A percentile compares a stretch with the other conserved stretches of the same genome.
phyloP scores from a whole-genome alignment of 1,140 invertebrate species.

The Mercenaria mercenaria region DNA sequence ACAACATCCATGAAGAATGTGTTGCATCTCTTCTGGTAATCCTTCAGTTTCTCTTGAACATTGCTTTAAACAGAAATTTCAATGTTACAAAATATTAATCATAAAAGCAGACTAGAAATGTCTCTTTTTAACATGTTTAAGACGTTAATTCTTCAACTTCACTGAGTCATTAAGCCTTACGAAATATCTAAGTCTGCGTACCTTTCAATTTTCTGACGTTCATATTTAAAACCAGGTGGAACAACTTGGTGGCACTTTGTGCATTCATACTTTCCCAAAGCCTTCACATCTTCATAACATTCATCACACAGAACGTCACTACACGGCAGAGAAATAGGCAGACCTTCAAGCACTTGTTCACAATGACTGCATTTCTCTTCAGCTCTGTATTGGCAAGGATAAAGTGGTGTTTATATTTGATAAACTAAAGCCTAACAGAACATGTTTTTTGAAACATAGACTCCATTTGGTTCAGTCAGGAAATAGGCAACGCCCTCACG shows the following conservation, averaged over 20 bases:
- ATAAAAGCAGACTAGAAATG: no score
- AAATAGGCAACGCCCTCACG: neutral
- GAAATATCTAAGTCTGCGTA: neutral
- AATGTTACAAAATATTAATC: no score
- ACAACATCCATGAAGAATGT: conserved; percentile 80
- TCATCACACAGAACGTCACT: conserved; percentile 56
- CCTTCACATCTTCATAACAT: conserved; percentile 52
- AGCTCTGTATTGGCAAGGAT: conserved; percentile 21
- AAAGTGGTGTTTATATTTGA: no score
- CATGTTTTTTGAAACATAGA: neutral
- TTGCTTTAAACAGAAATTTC: conserved; percentile 28
- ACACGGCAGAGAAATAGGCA: conserved; percentile 64
- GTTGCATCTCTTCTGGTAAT: conserved; percentile 70
- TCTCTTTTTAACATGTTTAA: no score
- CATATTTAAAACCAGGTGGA: neutral
- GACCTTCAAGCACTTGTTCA: conserved; percentile 50
- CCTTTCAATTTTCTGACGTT: neutral
- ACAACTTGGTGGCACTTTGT: conserved; percentile 49
- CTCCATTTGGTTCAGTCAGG: neutral
- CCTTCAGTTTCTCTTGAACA: neutral
- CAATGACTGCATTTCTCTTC: conserved; percentile 60
- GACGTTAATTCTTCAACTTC: no score
- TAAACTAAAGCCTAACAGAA: no score
- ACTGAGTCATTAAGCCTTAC: no score
- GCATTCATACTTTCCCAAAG: conserved; percentile 10